A percentile compares a stretch with the other conserved stretches of the same genome.
phyloP scores from a whole-genome alignment of 2,797 vertebrate species.

The Ispidina lecontei region DNA sequence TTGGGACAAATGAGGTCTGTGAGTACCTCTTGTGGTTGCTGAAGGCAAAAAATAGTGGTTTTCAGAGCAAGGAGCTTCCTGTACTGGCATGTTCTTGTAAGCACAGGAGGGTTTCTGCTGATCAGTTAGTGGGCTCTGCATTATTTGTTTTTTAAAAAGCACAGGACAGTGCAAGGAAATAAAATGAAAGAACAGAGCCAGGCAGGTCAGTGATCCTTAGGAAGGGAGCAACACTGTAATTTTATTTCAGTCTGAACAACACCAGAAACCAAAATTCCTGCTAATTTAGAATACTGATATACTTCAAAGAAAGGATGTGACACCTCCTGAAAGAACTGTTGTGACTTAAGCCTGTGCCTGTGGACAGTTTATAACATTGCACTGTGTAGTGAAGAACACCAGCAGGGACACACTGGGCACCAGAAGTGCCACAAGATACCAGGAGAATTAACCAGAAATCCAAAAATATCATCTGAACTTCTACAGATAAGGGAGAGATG shows the following conservation, averaged over 20 bases:
- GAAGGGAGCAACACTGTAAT: neutral
- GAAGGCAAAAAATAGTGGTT: neutral
- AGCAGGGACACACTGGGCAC: no score
- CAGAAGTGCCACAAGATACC: neutral
- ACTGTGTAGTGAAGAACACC: no score
- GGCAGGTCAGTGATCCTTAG: neutral
- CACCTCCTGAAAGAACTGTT: neutral
- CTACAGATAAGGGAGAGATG: neutral
- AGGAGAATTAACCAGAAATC: neutral
- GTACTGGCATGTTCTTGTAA: neutral
- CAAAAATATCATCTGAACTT: neutral
- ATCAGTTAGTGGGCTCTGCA: neutral
- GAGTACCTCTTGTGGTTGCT: constrained; percentile 61
- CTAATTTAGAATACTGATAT: neutral
- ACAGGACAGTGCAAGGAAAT: neutral
- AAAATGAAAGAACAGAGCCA: neutral
- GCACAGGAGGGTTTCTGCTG: neutral
- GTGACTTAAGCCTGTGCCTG: neutral
- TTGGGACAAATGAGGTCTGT: neutral
- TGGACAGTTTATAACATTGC: no score
- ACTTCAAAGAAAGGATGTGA: neutral
- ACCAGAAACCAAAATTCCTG: neutral
- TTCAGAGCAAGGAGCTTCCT: neutral
- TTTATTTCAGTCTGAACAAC: neutral
- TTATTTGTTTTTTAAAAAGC: neutral